These are phyloP conservation scores for Centropus bengalensis DNA, from an alignment of 2,113 vertebrate genomes.

Conservation along the genomic window DNA sequence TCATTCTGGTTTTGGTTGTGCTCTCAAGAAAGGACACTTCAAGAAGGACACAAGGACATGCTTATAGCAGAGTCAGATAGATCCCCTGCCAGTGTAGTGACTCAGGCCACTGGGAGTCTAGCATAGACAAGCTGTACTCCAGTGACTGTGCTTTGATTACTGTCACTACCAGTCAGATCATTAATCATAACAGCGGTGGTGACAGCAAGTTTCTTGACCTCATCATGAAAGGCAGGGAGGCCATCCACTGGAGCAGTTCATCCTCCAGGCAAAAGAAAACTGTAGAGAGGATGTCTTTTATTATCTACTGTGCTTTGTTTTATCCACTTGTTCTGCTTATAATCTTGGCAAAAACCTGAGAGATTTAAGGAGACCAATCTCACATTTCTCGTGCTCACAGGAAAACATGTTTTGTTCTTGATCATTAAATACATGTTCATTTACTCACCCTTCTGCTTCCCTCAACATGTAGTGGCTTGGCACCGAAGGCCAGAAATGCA, in stretches of 20 bases:
- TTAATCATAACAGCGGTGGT: conserved; percentile 71
- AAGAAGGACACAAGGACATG: conserved; percentile 44
- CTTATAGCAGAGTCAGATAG: conserved; percentile 24
- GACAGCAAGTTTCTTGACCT: conserved; percentile 75
- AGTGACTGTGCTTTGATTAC: conserved; percentile 61
- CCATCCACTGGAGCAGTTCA: conserved; percentile 62
- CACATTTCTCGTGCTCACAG: conserved; percentile 8
- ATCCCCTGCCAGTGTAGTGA: conserved; percentile 42
- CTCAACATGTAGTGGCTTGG: neutral
- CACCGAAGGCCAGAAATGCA: neutral
- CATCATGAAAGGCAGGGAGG: conserved; percentile 61
- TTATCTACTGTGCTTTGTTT: conserved; percentile 48
- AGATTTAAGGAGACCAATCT: conserved; percentile 17
- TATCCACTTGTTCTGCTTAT: conserved; percentile 39
- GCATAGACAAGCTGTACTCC: conserved; percentile 9
- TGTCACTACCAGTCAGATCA: conserved; percentile 56
- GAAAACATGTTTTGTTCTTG: conserved; percentile 27
- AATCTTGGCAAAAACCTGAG: conserved; percentile 47
- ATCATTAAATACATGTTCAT: neutral
- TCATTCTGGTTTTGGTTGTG: neutral
- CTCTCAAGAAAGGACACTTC: conserved; percentile 31
- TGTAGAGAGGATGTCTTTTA: conserved; percentile 47
- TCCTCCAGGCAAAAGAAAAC: conserved; percentile 63
- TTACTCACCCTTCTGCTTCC: neutral
- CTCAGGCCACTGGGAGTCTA: conserved; percentile 28